Evolutionary conservation across 2,113 vertebrate species (phyloP).

Genomic region (Dasyornis broadbenti): DNA sequence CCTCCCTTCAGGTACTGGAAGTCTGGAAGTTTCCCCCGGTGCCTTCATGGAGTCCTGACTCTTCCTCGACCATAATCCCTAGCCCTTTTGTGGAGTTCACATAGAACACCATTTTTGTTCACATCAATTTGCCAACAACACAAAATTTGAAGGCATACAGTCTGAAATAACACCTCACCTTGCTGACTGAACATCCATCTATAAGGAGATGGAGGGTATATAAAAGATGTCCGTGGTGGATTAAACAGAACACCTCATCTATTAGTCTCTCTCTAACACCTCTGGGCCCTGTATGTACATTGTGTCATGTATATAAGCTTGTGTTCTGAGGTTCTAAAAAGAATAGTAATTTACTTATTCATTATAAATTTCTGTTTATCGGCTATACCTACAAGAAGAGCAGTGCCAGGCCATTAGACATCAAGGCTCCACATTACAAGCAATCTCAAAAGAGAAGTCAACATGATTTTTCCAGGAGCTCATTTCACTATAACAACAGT

Average conservation of each 20-base stretch:
- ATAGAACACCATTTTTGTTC: background rate
- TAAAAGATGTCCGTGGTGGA: background rate
- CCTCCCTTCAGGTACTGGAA: background rate
- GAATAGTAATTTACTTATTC: background rate
- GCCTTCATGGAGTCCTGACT: background rate
- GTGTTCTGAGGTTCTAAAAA: background rate
- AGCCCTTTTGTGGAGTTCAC: background rate
- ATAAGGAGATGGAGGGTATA: background rate
- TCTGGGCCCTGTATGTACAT: background rate
- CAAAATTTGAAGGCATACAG: background rate
- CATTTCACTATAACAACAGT: background rate
- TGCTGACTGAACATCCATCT: background rate
- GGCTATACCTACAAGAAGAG: background rate
- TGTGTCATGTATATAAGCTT: background rate
- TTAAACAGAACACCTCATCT: background rate
- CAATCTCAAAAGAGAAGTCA: constrained; percentile 5
- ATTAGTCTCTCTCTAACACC: background rate
- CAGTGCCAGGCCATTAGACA: background rate
- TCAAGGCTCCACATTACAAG: background rate
- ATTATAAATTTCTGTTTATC: background rate
- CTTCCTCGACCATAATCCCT: background rate
- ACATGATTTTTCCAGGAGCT: constrained; percentile 10
- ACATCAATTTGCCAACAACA: background rate
- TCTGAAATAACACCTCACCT: background rate
- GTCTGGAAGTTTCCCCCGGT: background rate